phyloP scores from a whole-genome alignment of 2,113 vertebrate species.

The Pedetes capensis region DNA sequence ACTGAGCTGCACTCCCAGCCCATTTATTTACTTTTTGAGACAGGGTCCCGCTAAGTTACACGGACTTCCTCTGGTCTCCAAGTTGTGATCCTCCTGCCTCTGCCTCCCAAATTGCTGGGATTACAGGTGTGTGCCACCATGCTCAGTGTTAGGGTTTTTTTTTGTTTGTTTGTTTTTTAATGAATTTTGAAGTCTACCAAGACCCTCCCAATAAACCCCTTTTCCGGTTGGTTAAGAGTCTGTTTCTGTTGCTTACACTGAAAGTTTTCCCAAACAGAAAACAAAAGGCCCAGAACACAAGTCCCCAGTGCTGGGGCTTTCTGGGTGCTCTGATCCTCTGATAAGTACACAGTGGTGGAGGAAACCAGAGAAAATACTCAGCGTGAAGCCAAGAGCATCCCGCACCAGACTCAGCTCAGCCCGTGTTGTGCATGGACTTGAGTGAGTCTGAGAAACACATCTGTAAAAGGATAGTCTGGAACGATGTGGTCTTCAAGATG shows the following conservation, averaged over 20 bases:
- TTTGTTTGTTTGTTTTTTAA: too few relatives aligned
- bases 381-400: rapidly evolving
- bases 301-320: background rate
- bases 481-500: background rate
- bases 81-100: too few relatives aligned
- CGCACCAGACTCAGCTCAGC: background rate
- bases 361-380: too few relatives aligned
- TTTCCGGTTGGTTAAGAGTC: background rate
- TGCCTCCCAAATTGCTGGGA: too few relatives aligned
- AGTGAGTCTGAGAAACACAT: background rate
- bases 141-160: too few relatives aligned
- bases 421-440: background rate
- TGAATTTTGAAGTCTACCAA: background rate
- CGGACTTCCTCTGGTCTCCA: too few relatives aligned
- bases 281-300: background rate
- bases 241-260: background rate
- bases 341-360: too few relatives aligned
- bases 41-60: too few relatives aligned
- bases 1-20: too few relatives aligned
- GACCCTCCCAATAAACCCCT: background rate
- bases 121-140: too few relatives aligned
- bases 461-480: background rate
- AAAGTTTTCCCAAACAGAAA: background rate
- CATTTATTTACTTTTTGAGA: too few relatives aligned
- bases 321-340: background rate